These are phyloP conservation scores for Vanessa tameamea DNA, from an alignment of 1,140 invertebrate genomes.

Conservation along the genomic window DNA sequence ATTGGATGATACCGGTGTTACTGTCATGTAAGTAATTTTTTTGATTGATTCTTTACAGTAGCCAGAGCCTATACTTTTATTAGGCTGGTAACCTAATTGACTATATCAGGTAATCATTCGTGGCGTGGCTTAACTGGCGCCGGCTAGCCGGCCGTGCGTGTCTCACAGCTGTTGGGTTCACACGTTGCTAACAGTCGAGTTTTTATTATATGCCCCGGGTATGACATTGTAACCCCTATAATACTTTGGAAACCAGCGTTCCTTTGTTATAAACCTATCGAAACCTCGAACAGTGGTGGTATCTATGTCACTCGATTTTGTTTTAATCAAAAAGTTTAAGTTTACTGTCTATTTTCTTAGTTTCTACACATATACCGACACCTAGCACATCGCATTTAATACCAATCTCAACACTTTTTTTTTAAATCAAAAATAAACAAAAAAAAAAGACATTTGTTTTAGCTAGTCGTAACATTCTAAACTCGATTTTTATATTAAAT, in stretches of 20 bases:
- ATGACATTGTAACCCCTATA: neutral
- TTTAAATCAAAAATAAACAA: too few species aligned
- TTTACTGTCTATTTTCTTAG: neutral
- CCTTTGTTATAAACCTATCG: constrained; percentile 6
- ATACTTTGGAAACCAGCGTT: constrained; percentile 7
- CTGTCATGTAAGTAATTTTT: constrained; percentile 63
- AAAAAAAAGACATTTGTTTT: too few species aligned
- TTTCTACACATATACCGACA: too few species aligned
- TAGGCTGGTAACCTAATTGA: constrained; percentile 70
- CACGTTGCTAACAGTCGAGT: constrained; percentile 39
- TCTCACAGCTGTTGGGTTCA: constrained; percentile 65
- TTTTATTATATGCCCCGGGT: constrained; percentile 8
- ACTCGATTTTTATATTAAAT: too few species aligned
- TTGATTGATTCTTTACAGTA: constrained; percentile 26
- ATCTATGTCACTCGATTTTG: neutral
- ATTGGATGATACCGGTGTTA: constrained; percentile 76
- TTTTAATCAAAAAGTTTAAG: neutral
- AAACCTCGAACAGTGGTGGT: neutral
- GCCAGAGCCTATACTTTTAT: constrained; percentile 29
- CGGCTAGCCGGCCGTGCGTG: constrained; percentile 51
- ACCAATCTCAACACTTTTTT: too few species aligned
- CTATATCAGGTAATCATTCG: constrained; percentile 62
- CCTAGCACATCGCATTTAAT: too few species aligned
- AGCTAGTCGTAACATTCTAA: too few species aligned
- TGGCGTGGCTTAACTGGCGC: constrained; percentile 70